Evolutionary conservation across 1,140 invertebrate genomes (phyloP).

Genomic region (Dendrolimus kikuchii): DNA sequence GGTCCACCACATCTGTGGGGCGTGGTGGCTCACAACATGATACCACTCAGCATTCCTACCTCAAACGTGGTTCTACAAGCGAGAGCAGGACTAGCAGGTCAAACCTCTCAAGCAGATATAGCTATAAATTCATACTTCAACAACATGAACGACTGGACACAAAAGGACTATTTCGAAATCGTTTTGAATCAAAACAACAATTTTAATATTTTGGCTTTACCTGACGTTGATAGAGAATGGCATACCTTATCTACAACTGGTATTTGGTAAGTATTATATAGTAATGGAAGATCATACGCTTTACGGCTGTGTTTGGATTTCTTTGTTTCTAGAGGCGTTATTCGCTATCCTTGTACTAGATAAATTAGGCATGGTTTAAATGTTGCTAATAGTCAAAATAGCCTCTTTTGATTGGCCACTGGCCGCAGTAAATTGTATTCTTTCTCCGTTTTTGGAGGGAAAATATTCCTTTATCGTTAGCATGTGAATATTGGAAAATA

Average conservation of each 20-base stretch:
- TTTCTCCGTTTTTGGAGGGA: no score
- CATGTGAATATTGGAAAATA: no score
- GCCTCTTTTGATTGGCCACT: no score
- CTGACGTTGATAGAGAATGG: conserved; percentile 47
- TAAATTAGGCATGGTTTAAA: no score
- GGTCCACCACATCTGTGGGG: conserved; percentile 43
- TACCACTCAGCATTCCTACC: conserved; percentile 30
- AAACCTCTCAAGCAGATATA: conserved; percentile 32
- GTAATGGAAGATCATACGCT: no score
- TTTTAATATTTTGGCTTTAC: conserved; percentile 43
- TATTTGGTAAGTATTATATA: conserved; percentile 45
- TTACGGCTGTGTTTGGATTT: no score
- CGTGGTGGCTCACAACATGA: conserved; percentile 52
- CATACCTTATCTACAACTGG: conserved; percentile 40
- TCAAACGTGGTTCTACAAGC: conserved; percentile 30
- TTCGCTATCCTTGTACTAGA: no score
- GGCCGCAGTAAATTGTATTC: no score
- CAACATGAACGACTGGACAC: conserved; percentile 40
- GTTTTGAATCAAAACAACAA: conserved; percentile 32
- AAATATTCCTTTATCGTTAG: no score
- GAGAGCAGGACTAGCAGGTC: conserved; percentile 25
- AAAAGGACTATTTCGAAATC: conserved; percentile 33
- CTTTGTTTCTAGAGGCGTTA: no score
- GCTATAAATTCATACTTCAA: conserved; percentile 41
- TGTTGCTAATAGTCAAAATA: no score